Base-by-base conservation (phyloP, 2,888 invertebrate species). In the Stegana nigrithorax region DNA sequence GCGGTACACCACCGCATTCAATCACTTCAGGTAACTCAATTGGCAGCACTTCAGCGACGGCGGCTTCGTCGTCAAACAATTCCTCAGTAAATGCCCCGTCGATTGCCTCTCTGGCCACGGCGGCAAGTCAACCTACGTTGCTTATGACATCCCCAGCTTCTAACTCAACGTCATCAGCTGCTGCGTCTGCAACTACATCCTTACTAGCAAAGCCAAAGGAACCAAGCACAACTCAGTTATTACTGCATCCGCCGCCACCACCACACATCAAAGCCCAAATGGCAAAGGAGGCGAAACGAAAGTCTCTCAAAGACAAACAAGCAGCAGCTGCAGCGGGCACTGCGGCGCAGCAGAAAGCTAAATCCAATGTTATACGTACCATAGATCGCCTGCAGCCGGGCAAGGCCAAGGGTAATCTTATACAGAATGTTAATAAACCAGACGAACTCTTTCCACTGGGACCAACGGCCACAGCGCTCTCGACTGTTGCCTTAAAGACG, bases 301-400 rank as follows among this genome's bases (percentile, higher is more conserved):
- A 85, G 62, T 81, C 82, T 0, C 62, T 83, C 12, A 87, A 86
- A 68, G 87, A 86, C 59, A 86, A 86, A 56, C 68, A 85, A 8
- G 77, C 82, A 4, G 79, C 81, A 72, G 87, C 75, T 75, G 69
- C 80, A 1, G n/a, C n/a, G n/a, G n/a, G n/a, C n/a, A 79, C 81
- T 64, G 72, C 77, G 0, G 89, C 88, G 78, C 86, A 91, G 68
- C 83, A 87, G 66, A 87, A 91, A 66, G 68, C 65, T 19, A 76
- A 76, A 63, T 66, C 68, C 12, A 93, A 94, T 85, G 88, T 93
- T 65, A 92, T 94, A 83, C 88, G 94, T 67, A 94, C 93, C 0
- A 94, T 94, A 71, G 94, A 94, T 70, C 88, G 94, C 61, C 85
- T 94, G 57, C 94, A 94, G 76, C 94, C 94, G 0, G 94, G 94